These are phyloP conservation scores for Myopa tessellatipennis DNA, from an alignment of 2,888 invertebrate species.

Conservation along the genomic window DNA sequence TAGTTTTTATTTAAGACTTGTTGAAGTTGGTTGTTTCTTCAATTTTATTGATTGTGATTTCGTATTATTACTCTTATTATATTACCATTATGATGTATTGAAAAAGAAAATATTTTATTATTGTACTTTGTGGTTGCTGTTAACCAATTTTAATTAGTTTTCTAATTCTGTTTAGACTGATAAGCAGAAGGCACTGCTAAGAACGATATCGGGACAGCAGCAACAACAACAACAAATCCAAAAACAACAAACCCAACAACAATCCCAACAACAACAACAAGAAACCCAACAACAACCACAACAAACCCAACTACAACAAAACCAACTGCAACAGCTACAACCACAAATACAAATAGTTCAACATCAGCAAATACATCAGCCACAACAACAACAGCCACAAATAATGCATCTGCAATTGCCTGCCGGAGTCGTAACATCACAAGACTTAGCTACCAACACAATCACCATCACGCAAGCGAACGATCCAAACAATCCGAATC, in stretches of 20 bases:
- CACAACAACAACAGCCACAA: slow-evolving; percentile 55
- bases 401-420: slow-evolving; percentile 65
- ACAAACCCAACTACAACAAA: slow-evolving; percentile 46
- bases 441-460: slow-evolving; percentile 62
- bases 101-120: neutral
- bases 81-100: neutral
- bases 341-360: slow-evolving; percentile 51
- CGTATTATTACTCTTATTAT: neutral
- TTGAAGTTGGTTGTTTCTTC: neutral
- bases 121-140: neutral
- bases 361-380: slow-evolving; percentile 52
- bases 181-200: neutral
- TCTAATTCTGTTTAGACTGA: neutral
- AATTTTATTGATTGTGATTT: neutral
- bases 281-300: slow-evolving; percentile 53
- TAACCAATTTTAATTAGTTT: neutral
- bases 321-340: slow-evolving; percentile 43
- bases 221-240: slow-evolving; percentile 48
- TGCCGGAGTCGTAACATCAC: slow-evolving; percentile 56
- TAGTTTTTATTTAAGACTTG: neutral
- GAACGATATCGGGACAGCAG: neutral
- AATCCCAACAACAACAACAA: slow-evolving; percentile 48
- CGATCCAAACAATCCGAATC: slow-evolving; percentile 50
- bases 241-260: slow-evolving; percentile 53
- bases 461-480: slow-evolving; percentile 64